Evolutionary conservation across 30 jellyfish, hydroid and myxozoan species (phyloP).

Genomic region (Haliclystus octoradiatus): DNA sequence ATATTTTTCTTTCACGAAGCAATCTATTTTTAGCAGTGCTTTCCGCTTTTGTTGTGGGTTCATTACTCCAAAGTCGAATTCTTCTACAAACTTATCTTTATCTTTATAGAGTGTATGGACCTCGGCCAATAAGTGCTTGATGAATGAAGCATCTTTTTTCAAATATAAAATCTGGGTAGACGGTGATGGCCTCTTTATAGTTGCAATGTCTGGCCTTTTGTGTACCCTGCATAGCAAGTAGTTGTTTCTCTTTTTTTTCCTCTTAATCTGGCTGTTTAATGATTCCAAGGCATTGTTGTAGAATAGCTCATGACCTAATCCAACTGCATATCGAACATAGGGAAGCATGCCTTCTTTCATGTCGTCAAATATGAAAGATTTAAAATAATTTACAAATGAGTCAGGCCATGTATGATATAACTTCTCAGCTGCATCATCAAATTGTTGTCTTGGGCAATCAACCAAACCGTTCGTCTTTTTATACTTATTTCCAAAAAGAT

Average conservation of each 20-base stretch:
- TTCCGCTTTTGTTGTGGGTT: no score
- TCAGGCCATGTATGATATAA: not conserved
- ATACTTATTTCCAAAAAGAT: not conserved
- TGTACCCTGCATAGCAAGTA: not conserved
- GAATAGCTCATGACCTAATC: constrained; percentile 5
- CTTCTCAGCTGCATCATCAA: not conserved
- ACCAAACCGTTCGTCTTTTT: not conserved
- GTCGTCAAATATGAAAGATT: not conserved
- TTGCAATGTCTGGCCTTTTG: not conserved
- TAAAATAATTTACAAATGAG: not conserved
- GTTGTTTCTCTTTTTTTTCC: not conserved
- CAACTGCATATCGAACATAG: not conserved
- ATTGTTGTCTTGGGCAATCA: not conserved
- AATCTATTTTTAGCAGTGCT: no score
- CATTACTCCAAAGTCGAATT: no score
- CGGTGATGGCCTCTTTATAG: not conserved
- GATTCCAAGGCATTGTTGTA: constrained; percentile 15
- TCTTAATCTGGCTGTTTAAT: not conserved
- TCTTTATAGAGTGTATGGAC: constrained; percentile 3
- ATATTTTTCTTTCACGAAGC: no score
- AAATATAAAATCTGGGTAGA: not conserved
- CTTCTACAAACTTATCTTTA: not conserved
- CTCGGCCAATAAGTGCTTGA: constrained; percentile 8
- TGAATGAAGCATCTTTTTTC: constrained; percentile 8
- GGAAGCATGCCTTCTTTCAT: constrained; percentile 14